Evolutionary conservation across 2,888 invertebrate genomes (phyloP), one percentile per base, ranked within the genome.

Genomic region (Patella caerulea): DNA sequence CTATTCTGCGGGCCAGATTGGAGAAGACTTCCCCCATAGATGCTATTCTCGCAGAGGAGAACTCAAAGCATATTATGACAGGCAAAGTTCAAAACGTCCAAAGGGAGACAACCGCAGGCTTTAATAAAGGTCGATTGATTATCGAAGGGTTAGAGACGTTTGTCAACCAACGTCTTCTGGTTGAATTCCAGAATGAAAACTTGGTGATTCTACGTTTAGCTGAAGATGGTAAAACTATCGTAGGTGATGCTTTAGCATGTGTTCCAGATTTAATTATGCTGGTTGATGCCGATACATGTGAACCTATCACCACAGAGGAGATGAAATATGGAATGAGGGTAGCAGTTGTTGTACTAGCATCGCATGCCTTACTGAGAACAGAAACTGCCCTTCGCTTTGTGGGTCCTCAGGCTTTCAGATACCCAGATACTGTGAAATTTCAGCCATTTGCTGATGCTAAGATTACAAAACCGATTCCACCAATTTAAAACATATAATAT

Each of bases 181-280:
- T 91, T 9, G 86, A 88, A 4, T 90, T 91, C 76, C 90, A 91
- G 79, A 91, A 91, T 76, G 91, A 91, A 81, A 88, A 88, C 78
- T 83, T 91, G 7, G 78, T 90, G 11, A 88, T 85, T 7, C 78
- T 79, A 19, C 73, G 59, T 3, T n/a, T 79, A 17, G 52, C 69
- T 53, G 45, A 75, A 17, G 77, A 75, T 9, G 75, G 74, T 3
- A 34, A 78, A 19, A 59, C 14, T 14, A 24, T 65, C 19, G 34
- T 15, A 7, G 75, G 72, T 7, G 19, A 80, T 19, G 80, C 85
- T 7, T 72, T 89, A 19, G 89, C 87, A 0, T 84, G 85, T 74
- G 85, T 85, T 7, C 90, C 90, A 19, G 90, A 90, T 75, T 79
- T 90, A 19, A 88, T 90, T n/a, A 79, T 84, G 9, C 70, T 89